phyloP scores from a whole-genome alignment of 1,140 invertebrate genomes.

The Theocolax elegans region DNA sequence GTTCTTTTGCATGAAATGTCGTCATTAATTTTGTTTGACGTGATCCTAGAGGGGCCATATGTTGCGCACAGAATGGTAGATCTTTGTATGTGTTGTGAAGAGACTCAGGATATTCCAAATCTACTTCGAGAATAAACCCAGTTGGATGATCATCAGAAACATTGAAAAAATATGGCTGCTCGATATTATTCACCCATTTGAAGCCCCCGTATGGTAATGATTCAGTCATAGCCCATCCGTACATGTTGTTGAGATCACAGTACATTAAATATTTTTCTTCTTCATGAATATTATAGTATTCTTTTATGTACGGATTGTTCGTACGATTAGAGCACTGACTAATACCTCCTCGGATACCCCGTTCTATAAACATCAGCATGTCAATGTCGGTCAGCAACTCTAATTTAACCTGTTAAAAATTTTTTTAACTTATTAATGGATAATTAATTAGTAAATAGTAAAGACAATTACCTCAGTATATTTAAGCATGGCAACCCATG shows the following conservation, averaged over 20 bases:
- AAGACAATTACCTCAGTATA: constrained; percentile 51
- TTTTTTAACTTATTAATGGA: no score
- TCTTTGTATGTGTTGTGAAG: no score
- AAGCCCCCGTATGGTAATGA: no score
- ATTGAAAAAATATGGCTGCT: no score
- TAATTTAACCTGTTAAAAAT: no score
- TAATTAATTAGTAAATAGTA: no score
- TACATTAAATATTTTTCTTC: constrained; percentile 60
- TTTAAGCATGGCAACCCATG: constrained; percentile 63
- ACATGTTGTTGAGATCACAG: constrained; percentile 70
- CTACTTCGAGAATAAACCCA: no score
- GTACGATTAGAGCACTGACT: constrained; percentile 60
- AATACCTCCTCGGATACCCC: constrained; percentile 59
- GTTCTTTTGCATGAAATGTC: constrained; percentile 58
- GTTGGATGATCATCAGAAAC: no score
- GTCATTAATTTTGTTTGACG: constrained; percentile 55
- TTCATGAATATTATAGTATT: no score
- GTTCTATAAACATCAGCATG: constrained; percentile 61
- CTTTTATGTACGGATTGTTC: constrained; percentile 65
- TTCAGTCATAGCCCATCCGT: constrained; percentile 66
- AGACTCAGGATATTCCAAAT: no score
- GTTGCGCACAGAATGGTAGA: constrained; percentile 64
- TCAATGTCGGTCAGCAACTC: constrained; percentile 66
- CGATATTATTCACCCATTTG: constrained; percentile 56
- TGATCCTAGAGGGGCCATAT: constrained; percentile 34